Base-by-base conservation (phyloP, 2,797 vertebrate genomes). In the Cetoscarus ocellatus region DNA sequence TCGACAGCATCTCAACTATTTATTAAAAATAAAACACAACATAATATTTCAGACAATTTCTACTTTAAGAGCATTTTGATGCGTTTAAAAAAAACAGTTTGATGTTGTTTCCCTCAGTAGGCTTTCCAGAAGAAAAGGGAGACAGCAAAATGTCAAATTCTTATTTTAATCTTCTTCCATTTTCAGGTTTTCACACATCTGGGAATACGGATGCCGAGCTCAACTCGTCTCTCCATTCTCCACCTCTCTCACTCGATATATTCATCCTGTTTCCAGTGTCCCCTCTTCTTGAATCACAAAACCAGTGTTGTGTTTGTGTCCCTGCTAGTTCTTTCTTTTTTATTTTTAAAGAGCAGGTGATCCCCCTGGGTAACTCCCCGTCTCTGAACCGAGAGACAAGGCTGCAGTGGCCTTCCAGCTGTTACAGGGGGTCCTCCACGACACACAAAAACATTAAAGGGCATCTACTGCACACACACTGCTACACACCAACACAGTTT, bases 281-380 rank as follows among this genome's bases (percentile, higher is more conserved):
- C 69, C 15, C 52, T 68, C 43, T 63, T 65, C 49, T 77, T 36
- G 52, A 70, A 83, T 82, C 43, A 62, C 43, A 75, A 67, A 67
- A 38, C 49, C 38, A 50, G 60, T 56, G 49, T 57, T 71, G 36
- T 70, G 77, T 81, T 75, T 81, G 63, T 82, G 58, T 49, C 53
- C 13, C 38, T 67, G 68, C 17, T 51, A 39, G 43, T 60, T 67
- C 54, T 36, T 45, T 38, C 35, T 14, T 14, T 66, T 38, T 38
- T n/a, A n/a, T 68, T 84, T 86, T 67, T 64, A 83, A 73, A 79
- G 73, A 79, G 74, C 65, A 76, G 57, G 51, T 39, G 68, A 66
- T 76, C 77, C 79, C 73, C 68, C 66, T 10, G 47, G 63, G 76
- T 58, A 34, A 11, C 48, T 65, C 57, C 51, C 17, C 4, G 12